Percentiles rank a stretch among this genome's conserved stretches.
phyloP scores from a whole-genome alignment of 2,113 vertebrate genomes.

The Lipophrys pholis region DNA sequence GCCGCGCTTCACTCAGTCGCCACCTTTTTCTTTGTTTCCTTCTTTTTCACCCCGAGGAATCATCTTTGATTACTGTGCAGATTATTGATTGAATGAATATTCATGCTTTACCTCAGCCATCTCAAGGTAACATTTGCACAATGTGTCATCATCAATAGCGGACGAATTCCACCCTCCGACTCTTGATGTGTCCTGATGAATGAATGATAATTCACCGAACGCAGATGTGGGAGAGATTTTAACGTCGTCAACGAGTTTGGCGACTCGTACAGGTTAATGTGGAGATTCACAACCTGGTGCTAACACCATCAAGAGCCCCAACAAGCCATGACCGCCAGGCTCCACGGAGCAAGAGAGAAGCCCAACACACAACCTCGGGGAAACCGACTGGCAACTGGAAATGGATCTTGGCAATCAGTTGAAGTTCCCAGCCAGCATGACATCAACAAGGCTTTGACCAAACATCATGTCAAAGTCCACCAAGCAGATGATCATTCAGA shows the following conservation, averaged over 20 bases:
- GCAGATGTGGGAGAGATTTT: not conserved
- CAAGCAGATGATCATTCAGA: no score
- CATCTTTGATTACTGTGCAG: slow-evolving; percentile 36
- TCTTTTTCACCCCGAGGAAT: not conserved
- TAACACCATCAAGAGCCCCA: no score
- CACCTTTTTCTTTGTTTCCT: not conserved
- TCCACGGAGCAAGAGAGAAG: no score
- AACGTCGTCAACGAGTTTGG: not conserved
- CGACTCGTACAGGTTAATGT: not conserved
- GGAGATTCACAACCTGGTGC: no score
- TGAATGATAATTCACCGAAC: not conserved
- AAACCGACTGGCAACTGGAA: no score
- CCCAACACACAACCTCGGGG: no score
- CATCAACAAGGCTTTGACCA: no score
- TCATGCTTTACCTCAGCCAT: slow-evolving; percentile 13
- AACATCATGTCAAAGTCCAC: no score
- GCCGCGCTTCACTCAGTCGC: slow-evolving; percentile 23
- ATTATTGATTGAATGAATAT: slow-evolving; percentile 48
- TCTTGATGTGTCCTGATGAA: not conserved
- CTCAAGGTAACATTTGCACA: not conserved
- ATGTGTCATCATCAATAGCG: not conserved
- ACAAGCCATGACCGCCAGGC: no score
- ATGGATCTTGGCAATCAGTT: no score
- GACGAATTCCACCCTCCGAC: not conserved
- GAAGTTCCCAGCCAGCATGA: no score